Evolutionary conservation across 2,797 vertebrate genomes (phyloP).

Genomic region (Lutra lutra): DNA sequence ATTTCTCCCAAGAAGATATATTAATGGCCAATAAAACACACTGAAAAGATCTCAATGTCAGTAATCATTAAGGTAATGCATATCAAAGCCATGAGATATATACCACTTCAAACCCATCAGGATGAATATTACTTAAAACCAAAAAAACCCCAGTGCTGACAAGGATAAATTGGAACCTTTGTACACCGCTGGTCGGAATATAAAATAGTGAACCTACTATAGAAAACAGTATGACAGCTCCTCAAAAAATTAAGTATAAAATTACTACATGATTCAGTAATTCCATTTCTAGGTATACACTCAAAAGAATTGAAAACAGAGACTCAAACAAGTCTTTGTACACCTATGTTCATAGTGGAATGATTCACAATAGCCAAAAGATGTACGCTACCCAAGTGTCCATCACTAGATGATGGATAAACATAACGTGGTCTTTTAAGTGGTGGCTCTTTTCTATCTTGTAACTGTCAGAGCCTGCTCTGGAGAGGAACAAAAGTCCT

Average conservation of each 20-base stretch:
- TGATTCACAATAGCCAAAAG: not conserved
- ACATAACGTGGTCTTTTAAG: not conserved
- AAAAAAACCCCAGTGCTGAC: not conserved
- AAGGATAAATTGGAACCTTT: not conserved
- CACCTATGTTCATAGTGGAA: not conserved
- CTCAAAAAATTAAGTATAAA: not conserved
- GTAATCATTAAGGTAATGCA: not conserved
- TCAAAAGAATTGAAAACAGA: not conserved
- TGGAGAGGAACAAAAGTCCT: not conserved
- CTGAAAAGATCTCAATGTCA: not conserved
- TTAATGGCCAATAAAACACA: not conserved
- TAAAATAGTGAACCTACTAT: not conserved
- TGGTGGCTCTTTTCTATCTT: not conserved
- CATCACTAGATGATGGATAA: not conserved
- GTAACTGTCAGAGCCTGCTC: not conserved
- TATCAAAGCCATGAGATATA: not conserved
- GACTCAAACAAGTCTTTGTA: not conserved
- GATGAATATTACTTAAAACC: not conserved
- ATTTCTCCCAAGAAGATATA: constrained; percentile 13
- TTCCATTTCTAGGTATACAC: not conserved
- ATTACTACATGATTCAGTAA: not conserved
- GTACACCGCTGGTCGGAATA: not conserved
- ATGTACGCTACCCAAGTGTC: not conserved
- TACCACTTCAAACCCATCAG: not conserved
- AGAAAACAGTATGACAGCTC: not conserved